Evolutionary conservation across 2,888 invertebrate genomes (phyloP).

Genomic region (Mythimna impura): DNA sequence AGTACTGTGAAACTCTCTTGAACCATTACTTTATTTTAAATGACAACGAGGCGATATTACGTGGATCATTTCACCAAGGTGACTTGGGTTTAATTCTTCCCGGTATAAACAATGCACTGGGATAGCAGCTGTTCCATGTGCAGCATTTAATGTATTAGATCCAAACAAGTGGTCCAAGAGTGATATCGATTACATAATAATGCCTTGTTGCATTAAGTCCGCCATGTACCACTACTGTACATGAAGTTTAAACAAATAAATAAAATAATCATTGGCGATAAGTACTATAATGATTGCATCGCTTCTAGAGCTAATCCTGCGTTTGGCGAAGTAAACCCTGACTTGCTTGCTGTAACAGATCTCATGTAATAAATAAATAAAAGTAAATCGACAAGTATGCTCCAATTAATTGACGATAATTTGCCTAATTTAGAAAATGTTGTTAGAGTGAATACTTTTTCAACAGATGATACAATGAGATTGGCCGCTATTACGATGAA

Average conservation of each 20-base stretch:
- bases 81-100: slow-evolving; percentile 8
- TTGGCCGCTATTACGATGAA: slow-evolving; percentile 30
- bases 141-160: background rate
- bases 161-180: slow-evolving; percentile 3
- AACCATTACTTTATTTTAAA: background rate
- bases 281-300: slow-evolving; percentile 16
- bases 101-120: background rate
- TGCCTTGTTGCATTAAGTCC: too few species aligned
- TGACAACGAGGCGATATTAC: slow-evolving; percentile 8
- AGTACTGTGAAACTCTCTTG: background rate
- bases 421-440: slow-evolving; percentile 20
- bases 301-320: slow-evolving; percentile 3
- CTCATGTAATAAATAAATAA: too few species aligned
- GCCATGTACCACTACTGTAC: too few species aligned
- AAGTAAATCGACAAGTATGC: slow-evolving; percentile 17
- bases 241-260: too few species aligned
- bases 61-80: slow-evolving; percentile 18
- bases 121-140: too few species aligned
- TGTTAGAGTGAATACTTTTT: background rate
- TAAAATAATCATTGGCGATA: slow-evolving; percentile 12
- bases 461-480: slow-evolving; percentile 15
- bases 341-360: slow-evolving; percentile 13
- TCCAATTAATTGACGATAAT: slow-evolving; percentile 1
- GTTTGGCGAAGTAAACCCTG: slow-evolving; percentile 5
- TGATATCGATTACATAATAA: slow-evolving; percentile 25